Percentiles rank a stretch among this genome's conserved stretches.
These are phyloP conservation scores for Helicolenus hilgendorfi DNA, from an alignment of 2,797 vertebrate genomes.

Conservation along the genomic window DNA sequence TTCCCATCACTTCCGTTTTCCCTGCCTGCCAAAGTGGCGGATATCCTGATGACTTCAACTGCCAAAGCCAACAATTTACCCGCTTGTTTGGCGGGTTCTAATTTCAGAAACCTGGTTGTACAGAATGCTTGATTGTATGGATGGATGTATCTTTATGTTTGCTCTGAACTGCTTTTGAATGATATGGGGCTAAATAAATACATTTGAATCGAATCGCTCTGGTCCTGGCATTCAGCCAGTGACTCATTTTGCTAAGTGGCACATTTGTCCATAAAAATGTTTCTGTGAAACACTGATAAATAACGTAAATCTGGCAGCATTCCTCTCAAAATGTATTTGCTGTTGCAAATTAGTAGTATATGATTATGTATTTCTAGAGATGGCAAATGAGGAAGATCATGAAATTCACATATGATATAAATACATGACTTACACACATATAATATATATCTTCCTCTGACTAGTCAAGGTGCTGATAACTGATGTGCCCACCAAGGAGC, in stretches of 20 bases:
- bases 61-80: too few species aligned
- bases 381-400: background rate
- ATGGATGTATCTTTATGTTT: background rate
- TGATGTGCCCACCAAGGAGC: background rate
- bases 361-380: background rate
- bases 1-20: too few species aligned
- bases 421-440: background rate
- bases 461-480: background rate
- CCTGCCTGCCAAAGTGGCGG: too few species aligned
- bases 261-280: background rate
- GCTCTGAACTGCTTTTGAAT: background rate
- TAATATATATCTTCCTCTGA: background rate
- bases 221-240: background rate
- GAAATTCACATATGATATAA: background rate
- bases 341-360: background rate
- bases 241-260: background rate
- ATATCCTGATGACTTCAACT: too few species aligned
- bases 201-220: background rate
- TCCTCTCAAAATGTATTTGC: background rate
- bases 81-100: too few species aligned
- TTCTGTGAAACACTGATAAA: background rate
- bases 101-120: too few species aligned
- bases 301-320: background rate
- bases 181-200: background rate
- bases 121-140: too few species aligned